phyloP scores from a whole-genome alignment of 35 echinoderm and acorn worm genomes.

The Heliocidaris tuberculata region DNA sequence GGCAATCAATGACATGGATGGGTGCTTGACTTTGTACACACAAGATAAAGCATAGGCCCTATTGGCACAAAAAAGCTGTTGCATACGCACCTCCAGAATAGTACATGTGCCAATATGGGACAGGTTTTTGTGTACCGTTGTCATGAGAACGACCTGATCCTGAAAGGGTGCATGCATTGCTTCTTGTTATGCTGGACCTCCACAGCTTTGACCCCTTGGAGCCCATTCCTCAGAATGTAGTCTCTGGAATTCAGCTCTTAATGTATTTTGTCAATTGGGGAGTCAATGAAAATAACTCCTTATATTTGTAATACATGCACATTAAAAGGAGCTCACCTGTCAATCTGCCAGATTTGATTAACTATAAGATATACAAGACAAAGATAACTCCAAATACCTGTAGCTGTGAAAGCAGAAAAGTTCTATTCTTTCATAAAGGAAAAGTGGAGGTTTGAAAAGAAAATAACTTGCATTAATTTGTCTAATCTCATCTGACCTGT shows the following conservation, averaged over 20 bases:
- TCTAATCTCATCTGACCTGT: no score
- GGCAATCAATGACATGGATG: background rate
- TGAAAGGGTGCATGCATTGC: conserved; percentile 3
- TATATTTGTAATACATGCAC: no score
- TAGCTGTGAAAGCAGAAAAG: no score
- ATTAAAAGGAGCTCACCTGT: no score
- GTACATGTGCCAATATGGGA: conserved; percentile 18
- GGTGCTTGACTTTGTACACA: background rate
- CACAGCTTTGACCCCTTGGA: conserved; percentile 27
- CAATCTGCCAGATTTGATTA: no score
- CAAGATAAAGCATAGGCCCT: background rate
- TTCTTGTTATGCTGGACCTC: conserved; percentile 28
- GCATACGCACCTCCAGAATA: background rate
- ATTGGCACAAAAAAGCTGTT: background rate
- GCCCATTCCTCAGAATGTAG: background rate
- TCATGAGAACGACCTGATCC: conserved; percentile 8
- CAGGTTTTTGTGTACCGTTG: conserved; percentile 22
- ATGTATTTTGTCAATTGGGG: no score
- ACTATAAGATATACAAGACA: no score
- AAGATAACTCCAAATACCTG: no score
- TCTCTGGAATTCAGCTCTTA: background rate
- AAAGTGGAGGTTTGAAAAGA: no score
- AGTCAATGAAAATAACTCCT: no score
- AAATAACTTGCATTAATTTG: no score
- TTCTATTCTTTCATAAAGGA: no score